Percentiles rank a stretch among this genome's conserved stretches.
These are phyloP conservation scores for Sinonovacula constricta DNA, from an alignment of 1,140 invertebrate species.

Conservation along the genomic window DNA sequence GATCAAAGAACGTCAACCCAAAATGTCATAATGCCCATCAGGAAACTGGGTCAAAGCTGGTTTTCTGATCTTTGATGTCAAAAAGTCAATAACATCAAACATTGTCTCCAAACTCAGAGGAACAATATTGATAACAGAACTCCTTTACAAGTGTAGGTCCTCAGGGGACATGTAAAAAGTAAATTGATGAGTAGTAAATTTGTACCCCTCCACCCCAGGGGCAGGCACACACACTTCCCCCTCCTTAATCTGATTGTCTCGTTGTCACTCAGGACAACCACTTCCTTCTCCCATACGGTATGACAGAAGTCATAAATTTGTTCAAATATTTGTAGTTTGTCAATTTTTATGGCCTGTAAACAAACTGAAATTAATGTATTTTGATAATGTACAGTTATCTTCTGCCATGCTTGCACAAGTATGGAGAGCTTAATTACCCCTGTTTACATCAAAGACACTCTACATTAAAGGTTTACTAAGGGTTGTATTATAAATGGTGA, in stretches of 20 bases:
- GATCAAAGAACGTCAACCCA: too few relatives aligned
- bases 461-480: too few relatives aligned
- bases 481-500: too few relatives aligned
- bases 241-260: slow-evolving; percentile 7
- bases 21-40: too few relatives aligned
- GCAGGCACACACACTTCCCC: background rate
- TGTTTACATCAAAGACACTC: too few relatives aligned
- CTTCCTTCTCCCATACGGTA: slow-evolving; percentile 17
- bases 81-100: too few relatives aligned
- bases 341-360: slow-evolving; percentile 39
- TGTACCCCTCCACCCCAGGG: background rate
- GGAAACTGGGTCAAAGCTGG: too few relatives aligned
- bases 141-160: background rate
- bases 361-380: slow-evolving; percentile 39
- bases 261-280: slow-evolving; percentile 13
- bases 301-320: slow-evolving; percentile 37
- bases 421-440: too few relatives aligned
- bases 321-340: slow-evolving; percentile 40
- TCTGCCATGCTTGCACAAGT: background rate
- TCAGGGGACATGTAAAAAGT: background rate
- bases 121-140: too few relatives aligned
- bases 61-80: too few relatives aligned
- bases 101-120: too few relatives aligned
- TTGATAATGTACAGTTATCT: background rate
- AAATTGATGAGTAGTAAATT: slow-evolving; percentile 10